Conservation (phyloP, 2,113 vertebrate genomes). For the Gulo gulo region DNA sequence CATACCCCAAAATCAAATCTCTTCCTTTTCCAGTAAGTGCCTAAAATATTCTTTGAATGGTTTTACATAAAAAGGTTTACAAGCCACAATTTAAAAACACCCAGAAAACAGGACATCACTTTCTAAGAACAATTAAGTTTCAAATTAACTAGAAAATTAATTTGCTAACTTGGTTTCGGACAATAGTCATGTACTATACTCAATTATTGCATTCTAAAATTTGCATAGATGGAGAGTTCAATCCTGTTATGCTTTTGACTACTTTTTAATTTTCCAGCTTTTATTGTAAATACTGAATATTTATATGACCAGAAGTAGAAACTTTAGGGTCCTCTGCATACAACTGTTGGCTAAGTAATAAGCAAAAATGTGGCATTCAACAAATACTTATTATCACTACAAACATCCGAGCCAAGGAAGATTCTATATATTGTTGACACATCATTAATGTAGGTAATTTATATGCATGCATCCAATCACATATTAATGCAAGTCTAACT, state of each 20-base stretch:
- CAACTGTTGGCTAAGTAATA: background rate
- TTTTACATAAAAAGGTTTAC: constrained; percentile 20
- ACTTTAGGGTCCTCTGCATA: background rate
- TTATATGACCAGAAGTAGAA: background rate
- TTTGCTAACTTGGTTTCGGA: background rate
- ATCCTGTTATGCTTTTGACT: background rate
- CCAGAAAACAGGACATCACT: background rate
- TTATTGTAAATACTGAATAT: background rate
- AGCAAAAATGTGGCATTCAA: background rate
- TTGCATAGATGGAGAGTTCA: background rate
- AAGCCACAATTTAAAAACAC: background rate
- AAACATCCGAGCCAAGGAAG: background rate
- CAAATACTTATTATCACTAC: background rate
- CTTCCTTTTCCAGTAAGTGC: background rate
- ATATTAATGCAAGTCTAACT: background rate
- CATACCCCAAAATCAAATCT: background rate
- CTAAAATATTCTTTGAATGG: background rate
- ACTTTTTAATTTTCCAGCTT: background rate
- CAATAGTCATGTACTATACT: background rate
- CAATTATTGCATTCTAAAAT: background rate
- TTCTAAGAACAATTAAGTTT: constrained; percentile 31
- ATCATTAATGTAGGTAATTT: background rate
- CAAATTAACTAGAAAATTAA: constrained; percentile 42
- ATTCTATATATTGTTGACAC: background rate
- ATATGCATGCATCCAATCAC: background rate